phyloP scores from a whole-genome alignment of 2,888 invertebrate species.

The Chirona hameri region DNA sequence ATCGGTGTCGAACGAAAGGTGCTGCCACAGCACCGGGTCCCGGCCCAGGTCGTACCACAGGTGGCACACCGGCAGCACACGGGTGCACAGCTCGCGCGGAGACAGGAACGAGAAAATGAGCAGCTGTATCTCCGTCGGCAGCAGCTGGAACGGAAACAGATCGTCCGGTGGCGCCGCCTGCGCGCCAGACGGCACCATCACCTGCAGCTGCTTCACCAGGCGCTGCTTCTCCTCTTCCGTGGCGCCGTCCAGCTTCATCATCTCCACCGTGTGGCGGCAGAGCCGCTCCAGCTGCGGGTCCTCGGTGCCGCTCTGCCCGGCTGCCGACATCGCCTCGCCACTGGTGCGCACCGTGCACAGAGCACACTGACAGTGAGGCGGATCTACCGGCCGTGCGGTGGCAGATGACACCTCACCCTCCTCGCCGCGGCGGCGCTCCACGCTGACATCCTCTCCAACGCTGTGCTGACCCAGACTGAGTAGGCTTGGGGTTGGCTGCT shows the following conservation, averaged over 20 bases:
- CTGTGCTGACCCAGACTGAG: slow-evolving; percentile 3
- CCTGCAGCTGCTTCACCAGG: slow-evolving; percentile 9
- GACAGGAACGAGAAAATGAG: slow-evolving; percentile 39
- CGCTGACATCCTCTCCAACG: slow-evolving; percentile 4
- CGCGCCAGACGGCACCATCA: background rate
- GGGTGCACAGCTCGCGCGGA: slow-evolving; percentile 37
- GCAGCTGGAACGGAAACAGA: slow-evolving; percentile 32
- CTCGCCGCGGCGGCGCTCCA: background rate
- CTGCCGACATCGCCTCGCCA: background rate
- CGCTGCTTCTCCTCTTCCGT: background rate
- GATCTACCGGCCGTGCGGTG: background rate
- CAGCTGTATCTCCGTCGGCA: slow-evolving; percentile 39
- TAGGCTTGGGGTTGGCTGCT: background rate
- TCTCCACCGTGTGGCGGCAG: slow-evolving; percentile 7
- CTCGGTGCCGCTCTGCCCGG: background rate
- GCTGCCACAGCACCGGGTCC: slow-evolving; percentile 39
- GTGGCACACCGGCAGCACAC: slow-evolving; percentile 38
- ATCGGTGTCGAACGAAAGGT: slow-evolving; percentile 35
- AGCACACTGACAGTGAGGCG: background rate
- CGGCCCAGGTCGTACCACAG: slow-evolving; percentile 37
- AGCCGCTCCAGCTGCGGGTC: background rate
- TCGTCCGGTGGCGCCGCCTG: background rate
- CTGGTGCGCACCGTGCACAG: background rate
- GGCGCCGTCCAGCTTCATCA: slow-evolving; percentile 26
- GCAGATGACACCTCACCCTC: background rate